Base-by-base conservation (phyloP, 2,113 vertebrate species). In the Alosa alosa region DNA sequence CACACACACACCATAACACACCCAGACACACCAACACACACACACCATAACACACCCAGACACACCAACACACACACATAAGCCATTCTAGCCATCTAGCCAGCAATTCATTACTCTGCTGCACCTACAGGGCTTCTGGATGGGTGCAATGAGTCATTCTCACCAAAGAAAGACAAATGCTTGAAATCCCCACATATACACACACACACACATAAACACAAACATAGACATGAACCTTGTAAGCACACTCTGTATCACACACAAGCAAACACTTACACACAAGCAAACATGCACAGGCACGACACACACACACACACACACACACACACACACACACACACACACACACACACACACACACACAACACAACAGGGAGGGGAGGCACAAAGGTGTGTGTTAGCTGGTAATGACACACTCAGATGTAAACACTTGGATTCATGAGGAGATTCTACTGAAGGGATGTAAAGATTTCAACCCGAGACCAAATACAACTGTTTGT, bases 401-500 rank as follows among this genome's bases (percentile, higher is more conserved):
- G 52, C 52, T 20, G 18, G 15, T 55, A 17, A 4, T 13, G 36
- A 36, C 68, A 75, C 25, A 75, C 68, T 39, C 25, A 31, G 10
- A 75, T 31, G 11, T 36, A 36, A 17, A 78, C 36, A 39, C 72
- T 78, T 78, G 31, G 72, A 78, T 11, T 78, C 36, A 78, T 60
- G 55, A 60, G 2, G 25, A 78, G 72, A 10, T 39, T 17, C 10
- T 39, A 39, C 36, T 55, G 81, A 45, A 86, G 64, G 86, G 84
- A 60, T 87, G 57, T 82, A 85, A 82, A 3, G 39, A 50, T 83
- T 50, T 88, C 75, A 31, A 82, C 78, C n/a, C 5, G 64, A 85
- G 60, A 89, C 85, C 90, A 88, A 84, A 89, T 86, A 55, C 72
- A 45, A 81, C 31, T 85, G 36, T 87, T 17, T 86, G 64, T 86